Evolutionary conservation across 2,888 invertebrate species (phyloP).

Genomic region (Thereva nobilitata): DNA sequence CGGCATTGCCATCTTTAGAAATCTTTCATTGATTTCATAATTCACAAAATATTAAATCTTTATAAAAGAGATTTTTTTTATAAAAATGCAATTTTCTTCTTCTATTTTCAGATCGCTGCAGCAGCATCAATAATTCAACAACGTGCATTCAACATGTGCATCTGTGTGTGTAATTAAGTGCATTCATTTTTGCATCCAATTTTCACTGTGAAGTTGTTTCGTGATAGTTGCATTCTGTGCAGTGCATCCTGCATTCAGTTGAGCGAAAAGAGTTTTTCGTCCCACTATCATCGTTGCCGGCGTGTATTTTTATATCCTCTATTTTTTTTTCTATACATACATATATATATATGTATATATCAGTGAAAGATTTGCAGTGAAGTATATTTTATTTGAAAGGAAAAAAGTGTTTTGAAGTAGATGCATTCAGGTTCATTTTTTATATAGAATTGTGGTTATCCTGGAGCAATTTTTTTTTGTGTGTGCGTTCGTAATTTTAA

Average conservation of each 20-base stretch:
- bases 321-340: background rate
- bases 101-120: conserved; percentile 18
- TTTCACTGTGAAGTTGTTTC: conserved; percentile 8
- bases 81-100: conserved; percentile 8
- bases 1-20: too few relatives aligned
- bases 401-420: too few relatives aligned
- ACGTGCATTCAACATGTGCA: background rate
- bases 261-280: conserved; percentile 7
- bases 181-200: background rate
- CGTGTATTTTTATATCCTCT: conserved; percentile 1
- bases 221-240: conserved; percentile 2
- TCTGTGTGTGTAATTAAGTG: conserved; percentile 20
- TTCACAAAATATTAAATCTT: too few relatives aligned
- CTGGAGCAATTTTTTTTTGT: background rate
- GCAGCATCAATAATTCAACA: background rate
- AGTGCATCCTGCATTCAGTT: conserved; percentile 13
- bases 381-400: too few relatives aligned
- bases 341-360: background rate
- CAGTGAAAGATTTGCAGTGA: too few relatives aligned
- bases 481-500: too few relatives aligned
- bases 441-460: too few relatives aligned
- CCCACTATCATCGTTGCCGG: background rate
- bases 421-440: too few relatives aligned
- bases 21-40: too few relatives aligned
- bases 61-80: too few relatives aligned